Base-by-base conservation (phyloP, 2,888 invertebrate genomes). In the Prosopocoilus inquinatus region DNA sequence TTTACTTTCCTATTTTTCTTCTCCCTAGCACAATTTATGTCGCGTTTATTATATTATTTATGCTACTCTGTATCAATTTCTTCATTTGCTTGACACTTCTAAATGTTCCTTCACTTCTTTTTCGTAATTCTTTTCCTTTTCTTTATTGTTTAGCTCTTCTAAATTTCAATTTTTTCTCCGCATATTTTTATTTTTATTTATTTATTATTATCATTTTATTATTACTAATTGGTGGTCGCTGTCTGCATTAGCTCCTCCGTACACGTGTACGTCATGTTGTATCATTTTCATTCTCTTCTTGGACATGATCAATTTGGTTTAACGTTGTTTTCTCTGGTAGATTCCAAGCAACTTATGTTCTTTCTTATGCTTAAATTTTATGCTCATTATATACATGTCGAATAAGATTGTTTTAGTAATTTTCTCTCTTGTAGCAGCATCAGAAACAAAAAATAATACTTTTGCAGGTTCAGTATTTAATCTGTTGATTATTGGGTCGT, bases 311-410 rank as follows among this genome's bases (percentile, higher is more conserved):
- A 7, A 55, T 55, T 32, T 57, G 57, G 12, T 34, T 46, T n/a
- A 44, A 47, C 9, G 28, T n/a, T 34, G 36, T 32, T 43, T 39
- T 41, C 2, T 35, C 50, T 20, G 54, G 54, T 50, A 45, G 11
- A 34, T 38, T 56, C 50, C 54, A 55, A n/a, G 50, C 55, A 41
- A 46, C 46, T 34, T 57, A 15, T 57, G 38, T 45, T 50, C 12
- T 44, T 15, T 33, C 35, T 35, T 36, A 32, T 57, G 57, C 36
- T 55, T 33, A 44, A 57, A 57, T 43, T 55, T 55, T 1, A 53
- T 57, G 20, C 57, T 55, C n/a, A 41, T 43, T 44, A 57, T 55
- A 16, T n/a, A 11, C 36, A 55, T 41, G 16, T 55, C 36, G 12
- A 33, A 7, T 38, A n/a, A 16, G 0, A 16, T 32, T 36, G 50